Percentiles rank a stretch among this genome's conserved stretches.
These are phyloP conservation scores for Myotis brandtii DNA, from an alignment of 2,113 vertebrate species.

Conservation along the genomic window DNA sequence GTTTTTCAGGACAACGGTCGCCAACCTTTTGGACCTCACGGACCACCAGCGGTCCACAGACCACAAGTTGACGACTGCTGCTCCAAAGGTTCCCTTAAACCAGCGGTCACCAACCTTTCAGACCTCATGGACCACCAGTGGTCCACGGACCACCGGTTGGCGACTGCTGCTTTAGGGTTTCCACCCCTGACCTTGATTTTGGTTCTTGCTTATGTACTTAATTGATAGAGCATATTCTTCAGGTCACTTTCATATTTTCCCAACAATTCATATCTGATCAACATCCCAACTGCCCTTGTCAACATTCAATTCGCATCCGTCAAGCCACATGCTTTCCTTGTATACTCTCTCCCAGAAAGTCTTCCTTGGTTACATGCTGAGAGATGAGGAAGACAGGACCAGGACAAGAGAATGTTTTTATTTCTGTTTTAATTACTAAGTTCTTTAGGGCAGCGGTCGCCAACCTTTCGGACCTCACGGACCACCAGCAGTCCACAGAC, in stretches of 20 bases:
- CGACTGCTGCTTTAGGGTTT: background rate
- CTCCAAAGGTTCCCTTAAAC: background rate
- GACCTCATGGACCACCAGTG: too few relatives aligned
- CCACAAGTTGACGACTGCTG: too few relatives aligned
- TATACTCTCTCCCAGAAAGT: background rate
- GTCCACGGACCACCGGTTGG: too few relatives aligned
- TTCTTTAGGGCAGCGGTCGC: background rate
- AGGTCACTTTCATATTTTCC: background rate
- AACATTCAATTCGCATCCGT: background rate
- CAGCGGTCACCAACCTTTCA: too few relatives aligned
- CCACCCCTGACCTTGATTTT: background rate
- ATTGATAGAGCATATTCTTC: background rate
- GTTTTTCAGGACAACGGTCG: background rate
- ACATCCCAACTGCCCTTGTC: background rate
- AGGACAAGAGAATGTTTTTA: background rate
- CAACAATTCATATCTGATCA: background rate
- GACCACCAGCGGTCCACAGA: too few relatives aligned
- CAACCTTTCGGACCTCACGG: too few relatives aligned
- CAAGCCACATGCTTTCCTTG: background rate
- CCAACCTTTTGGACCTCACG: too few relatives aligned
- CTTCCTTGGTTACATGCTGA: background rate
- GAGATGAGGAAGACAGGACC: background rate
- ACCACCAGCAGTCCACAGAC: too few relatives aligned
- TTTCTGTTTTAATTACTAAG: background rate
- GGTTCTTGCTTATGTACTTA: slow-evolving; percentile 27